Conservation (phyloP, 2,888 invertebrate genomes). For the Priapulus caudatus region DNA sequence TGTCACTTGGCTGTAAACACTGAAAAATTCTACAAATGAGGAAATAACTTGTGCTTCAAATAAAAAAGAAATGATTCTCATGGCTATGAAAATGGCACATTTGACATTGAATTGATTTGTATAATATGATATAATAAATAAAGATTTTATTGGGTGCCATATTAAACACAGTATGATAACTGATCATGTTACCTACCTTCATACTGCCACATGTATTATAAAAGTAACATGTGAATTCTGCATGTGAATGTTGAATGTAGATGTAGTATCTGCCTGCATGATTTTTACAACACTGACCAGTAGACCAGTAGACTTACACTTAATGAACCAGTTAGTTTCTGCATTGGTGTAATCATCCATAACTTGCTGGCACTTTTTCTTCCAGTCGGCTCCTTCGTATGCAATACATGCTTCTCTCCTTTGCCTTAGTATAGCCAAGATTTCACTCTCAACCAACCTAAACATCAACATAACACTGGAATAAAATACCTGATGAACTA, state of each 20-base stretch:
- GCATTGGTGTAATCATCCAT: constrained; percentile 60
- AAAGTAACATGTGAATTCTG: too few species aligned
- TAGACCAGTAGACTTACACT: constrained; percentile 64
- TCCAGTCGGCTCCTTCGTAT: constrained; percentile 51
- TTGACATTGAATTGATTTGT: too few species aligned
- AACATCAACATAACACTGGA: constrained; percentile 22
- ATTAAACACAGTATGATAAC: too few species aligned
- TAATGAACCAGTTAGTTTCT: constrained; percentile 75
- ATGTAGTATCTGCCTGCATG: too few species aligned
- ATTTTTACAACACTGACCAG: too few species aligned
- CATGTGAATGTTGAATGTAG: too few species aligned
- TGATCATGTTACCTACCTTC: too few species aligned
- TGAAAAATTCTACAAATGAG: not conserved
- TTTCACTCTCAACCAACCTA: constrained; percentile 69
- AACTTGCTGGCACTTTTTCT: constrained; percentile 47
- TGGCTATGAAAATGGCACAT: too few species aligned
- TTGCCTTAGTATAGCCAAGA: constrained; percentile 64
- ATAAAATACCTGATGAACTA: not conserved
- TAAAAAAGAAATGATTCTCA: too few species aligned
- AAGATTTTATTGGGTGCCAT: too few species aligned
- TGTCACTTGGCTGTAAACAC: constrained; percentile 3
- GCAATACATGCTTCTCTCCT: constrained; percentile 70
- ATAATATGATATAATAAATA: too few species aligned
- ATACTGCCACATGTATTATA: too few species aligned
- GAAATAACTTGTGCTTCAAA: constrained; percentile 8